Evolutionary conservation across 1,140 invertebrate species (phyloP).

Genomic region (Drosophila virilis): DNA sequence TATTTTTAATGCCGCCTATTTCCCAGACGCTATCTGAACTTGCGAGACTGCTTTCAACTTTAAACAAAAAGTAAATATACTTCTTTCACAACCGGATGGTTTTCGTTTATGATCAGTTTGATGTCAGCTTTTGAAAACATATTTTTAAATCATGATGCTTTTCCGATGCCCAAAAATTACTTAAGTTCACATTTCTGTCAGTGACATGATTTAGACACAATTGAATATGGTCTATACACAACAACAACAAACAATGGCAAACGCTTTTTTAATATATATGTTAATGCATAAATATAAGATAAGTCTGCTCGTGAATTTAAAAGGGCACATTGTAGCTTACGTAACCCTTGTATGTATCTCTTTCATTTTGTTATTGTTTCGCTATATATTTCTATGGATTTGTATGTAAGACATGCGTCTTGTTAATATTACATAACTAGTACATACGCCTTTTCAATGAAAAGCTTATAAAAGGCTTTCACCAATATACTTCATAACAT

Average conservation of each 20-base stretch:
- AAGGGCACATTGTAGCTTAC: conserved; percentile 49
- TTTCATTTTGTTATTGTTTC: conserved; percentile 22
- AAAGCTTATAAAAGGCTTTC: not conserved
- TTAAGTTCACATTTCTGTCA: not conserved
- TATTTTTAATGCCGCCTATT: too few species aligned
- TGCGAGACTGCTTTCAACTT: not conserved
- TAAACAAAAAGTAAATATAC: too few species aligned
- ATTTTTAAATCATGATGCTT: conserved; percentile 1
- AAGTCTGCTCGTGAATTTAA: conserved; percentile 50
- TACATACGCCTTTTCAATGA: conserved; percentile 21
- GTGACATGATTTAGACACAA: conserved; percentile 4
- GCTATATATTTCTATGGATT: not conserved
- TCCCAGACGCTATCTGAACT: not conserved
- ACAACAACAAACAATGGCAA: not conserved
- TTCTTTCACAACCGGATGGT: not conserved
- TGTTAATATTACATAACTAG: conserved; percentile 61
- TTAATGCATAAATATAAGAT: conserved; percentile 45
- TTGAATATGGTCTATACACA: not conserved
- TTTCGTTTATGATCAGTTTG: not conserved
- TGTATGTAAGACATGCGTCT: not conserved
- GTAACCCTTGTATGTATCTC: conserved; percentile 14
- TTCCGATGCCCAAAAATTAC: not conserved
- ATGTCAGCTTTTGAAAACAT: not conserved
- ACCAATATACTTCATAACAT: conserved; percentile 25
- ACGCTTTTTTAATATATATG: conserved; percentile 3